Percentiles rank a stretch among this genome's conserved stretches.
Conservation (phyloP, 2,113 vertebrate species). For the Amblyornis subalaris region DNA sequence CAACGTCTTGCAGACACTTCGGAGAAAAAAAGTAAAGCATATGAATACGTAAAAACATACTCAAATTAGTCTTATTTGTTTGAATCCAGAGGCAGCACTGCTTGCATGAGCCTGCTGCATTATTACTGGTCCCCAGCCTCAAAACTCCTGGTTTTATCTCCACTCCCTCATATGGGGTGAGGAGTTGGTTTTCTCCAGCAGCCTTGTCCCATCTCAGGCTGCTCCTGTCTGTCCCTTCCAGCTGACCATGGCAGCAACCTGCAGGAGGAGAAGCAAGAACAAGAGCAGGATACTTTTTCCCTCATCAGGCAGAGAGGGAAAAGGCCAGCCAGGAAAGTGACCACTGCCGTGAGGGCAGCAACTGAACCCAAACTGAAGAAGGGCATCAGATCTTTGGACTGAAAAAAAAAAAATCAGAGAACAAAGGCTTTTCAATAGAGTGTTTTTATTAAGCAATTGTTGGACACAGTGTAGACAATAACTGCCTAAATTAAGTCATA, state of each 20-base stretch:
- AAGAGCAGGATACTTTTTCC: rapidly evolving
- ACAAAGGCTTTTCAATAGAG: neutral
- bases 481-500: neutral
- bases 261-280: neutral
- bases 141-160: neutral
- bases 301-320: neutral
- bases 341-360: neutral
- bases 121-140: neutral
- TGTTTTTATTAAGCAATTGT: neutral
- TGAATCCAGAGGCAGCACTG: neutral
- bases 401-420: neutral
- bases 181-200: neutral
- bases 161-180: neutral
- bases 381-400: neutral
- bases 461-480: neutral
- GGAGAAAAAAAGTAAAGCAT: rapidly evolving
- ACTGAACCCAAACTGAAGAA: neutral
- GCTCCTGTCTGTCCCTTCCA: neutral
- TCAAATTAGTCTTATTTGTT: neutral
- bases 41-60: neutral
- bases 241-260: neutral
- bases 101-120: neutral
- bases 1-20: neutral
- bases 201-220: neutral
- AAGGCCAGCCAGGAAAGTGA: neutral